phyloP scores from a whole-genome alignment of 1,140 invertebrate genomes.

The Alviniconcha marisindica region DNA sequence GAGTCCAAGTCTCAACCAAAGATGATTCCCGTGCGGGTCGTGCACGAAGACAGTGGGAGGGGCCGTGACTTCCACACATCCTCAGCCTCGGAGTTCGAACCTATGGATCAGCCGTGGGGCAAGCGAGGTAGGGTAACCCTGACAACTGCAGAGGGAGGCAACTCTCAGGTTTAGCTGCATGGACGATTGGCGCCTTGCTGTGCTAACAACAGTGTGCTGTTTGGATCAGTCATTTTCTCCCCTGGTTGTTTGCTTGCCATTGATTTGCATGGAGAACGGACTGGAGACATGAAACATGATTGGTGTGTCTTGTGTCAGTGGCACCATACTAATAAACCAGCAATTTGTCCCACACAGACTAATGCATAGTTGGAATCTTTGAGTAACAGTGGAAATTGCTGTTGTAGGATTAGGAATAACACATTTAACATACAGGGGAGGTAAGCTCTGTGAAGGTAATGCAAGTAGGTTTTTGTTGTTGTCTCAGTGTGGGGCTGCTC shows the following conservation, averaged over 20 bases:
- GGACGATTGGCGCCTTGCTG: background rate
- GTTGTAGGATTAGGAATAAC: too few relatives aligned
- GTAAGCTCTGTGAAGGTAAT: too few relatives aligned
- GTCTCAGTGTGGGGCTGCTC: too few relatives aligned
- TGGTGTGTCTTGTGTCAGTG: too few relatives aligned
- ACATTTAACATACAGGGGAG: too few relatives aligned
- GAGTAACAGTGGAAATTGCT: too few relatives aligned
- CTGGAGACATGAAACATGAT: too few relatives aligned
- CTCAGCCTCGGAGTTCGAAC: conserved; percentile 3
- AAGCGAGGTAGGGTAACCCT: conserved; percentile 24
- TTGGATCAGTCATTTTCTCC: background rate
- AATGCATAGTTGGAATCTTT: too few relatives aligned
- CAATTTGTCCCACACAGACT: too few relatives aligned
- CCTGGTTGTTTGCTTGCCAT: background rate
- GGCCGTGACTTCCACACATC: background rate
- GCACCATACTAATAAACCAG: too few relatives aligned
- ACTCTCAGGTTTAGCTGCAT: background rate
- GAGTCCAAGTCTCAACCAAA: conserved; percentile 6
- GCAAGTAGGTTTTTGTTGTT: too few relatives aligned
- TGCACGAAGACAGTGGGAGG: conserved; percentile 47
- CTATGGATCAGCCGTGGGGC: conserved; percentile 27
- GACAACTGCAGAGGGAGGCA: background rate
- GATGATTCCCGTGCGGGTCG: conserved; percentile 51
- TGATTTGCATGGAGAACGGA: background rate
- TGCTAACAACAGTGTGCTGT: conserved; percentile 13